Percentiles rank a stretch among this genome's conserved stretches.
Evolutionary conservation across 2,888 invertebrate species (phyloP).

Genomic region (Camponotus fellah): DNA sequence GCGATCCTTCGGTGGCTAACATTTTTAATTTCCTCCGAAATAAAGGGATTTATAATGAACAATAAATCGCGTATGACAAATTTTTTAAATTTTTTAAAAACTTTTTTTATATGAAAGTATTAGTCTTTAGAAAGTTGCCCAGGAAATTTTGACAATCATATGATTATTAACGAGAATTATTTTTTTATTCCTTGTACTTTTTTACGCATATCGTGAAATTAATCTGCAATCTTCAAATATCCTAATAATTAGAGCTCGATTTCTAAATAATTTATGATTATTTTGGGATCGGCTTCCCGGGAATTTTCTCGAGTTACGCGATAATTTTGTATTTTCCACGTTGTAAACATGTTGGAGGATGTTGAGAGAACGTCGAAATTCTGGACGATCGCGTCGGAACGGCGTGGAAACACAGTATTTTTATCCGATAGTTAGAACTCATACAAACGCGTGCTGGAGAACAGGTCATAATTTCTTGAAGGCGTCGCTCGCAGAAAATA

Average conservation of each 20-base stretch:
- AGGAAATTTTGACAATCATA: not conserved
- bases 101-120: not conserved
- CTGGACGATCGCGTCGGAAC: slow-evolving; percentile 5
- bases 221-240: not conserved
- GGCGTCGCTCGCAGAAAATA: slow-evolving; percentile 46
- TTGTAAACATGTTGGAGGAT: slow-evolving; percentile 9
- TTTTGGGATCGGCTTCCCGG: not conserved
- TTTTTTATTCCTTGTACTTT: not conserved
- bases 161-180: not conserved
- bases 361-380: slow-evolving; percentile 9
- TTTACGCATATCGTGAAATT: not conserved
- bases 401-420: slow-evolving; percentile 42
- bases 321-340: not conserved
- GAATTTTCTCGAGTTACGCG: not conserved
- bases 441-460: slow-evolving; percentile 31
- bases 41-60: not conserved
- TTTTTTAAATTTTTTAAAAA: not conserved
- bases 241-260: not conserved
- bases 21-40: not conserved
- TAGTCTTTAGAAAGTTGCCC: not conserved
- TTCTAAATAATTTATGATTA: not conserved
- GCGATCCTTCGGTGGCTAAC: not conserved
- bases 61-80: not conserved
- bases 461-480: slow-evolving; percentile 43
- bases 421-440: slow-evolving; percentile 33